Conservation (phyloP, 2,797 vertebrate species). For the Syncerus caffer region DNA sequence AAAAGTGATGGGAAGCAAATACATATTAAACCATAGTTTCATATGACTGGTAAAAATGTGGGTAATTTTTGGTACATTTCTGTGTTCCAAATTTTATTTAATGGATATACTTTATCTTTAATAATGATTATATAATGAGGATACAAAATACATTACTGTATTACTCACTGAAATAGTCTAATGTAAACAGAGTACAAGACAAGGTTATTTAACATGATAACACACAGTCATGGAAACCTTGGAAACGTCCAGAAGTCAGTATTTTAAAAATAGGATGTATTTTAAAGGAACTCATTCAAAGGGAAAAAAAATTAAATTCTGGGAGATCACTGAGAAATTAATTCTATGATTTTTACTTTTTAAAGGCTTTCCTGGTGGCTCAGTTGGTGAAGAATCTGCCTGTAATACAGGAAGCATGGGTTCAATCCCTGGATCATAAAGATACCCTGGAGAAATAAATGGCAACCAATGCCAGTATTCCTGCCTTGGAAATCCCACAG, state of each 20-base stretch:
- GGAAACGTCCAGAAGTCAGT: neutral
- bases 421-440: neutral
- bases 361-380: neutral
- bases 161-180: conserved; percentile 38
- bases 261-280: conserved; percentile 25
- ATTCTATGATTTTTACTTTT: conserved; percentile 26
- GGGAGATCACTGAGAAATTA: neutral
- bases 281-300: conserved; percentile 47
- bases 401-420: neutral
- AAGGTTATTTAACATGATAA: neutral
- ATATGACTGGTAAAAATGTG: neutral
- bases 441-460: neutral
- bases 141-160: conserved; percentile 18
- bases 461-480: neutral
- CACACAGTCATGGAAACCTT: neutral
- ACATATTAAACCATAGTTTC: neutral
- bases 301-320: neutral
- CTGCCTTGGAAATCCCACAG: neutral
- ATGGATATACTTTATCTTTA: neutral
- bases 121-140: neutral
- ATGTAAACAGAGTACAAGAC: neutral
- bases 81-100: conserved; percentile 52
- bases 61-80: conserved; percentile 15
- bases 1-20: conserved; percentile 18
- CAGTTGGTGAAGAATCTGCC: neutral